Evolutionary conservation across 2,797 vertebrate genomes (phyloP), one percentile per base, ranked within the genome.

Genomic region (Gymnoscopelus braueri): DNA sequence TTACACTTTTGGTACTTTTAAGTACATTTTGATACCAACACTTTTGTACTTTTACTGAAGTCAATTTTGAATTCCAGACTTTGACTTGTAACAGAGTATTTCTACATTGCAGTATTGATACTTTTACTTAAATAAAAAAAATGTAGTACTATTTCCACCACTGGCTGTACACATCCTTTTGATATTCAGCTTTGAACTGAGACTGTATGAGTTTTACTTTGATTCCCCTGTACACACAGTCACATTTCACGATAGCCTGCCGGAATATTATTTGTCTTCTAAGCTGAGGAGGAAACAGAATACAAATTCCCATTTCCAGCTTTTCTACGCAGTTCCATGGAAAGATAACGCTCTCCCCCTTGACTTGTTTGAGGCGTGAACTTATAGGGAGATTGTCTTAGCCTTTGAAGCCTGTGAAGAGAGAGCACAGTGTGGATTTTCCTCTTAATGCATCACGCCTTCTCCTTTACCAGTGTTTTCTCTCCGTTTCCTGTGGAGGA

Each of bases 381-480:
- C 60, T 83, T 35, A 44, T 44, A 69, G 35, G 54, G 63, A 77
- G 48, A 48, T 73, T 53, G 60, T 80, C 76, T 80, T 63, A 69
- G 65, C 65, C 53, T 82, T 76, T 79, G 76, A 87, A 84, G 80
- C 78, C 78, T 72, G 63, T 71, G 47, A 23, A 51, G 60, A 64
- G 78, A 60, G 70, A 66, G 49, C 53, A 19, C 53, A 67, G 60
- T 53, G 47, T 24, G 19, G 72, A 72, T 72, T 61, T 58, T 69
- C 60, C 59, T 58, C 35, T 54, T 71, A 63, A 68, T 12, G 29
- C 70, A 67, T 80, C 66, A 84, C 72, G 12, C 52, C 67, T 80
- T 71, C 63, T 67, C 19, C 68, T 83, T 71, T 59, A 78, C 72
- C 68, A 44, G 58, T 19, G 47, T 80, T 83, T 78, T 62, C 77